Base-by-base conservation (phyloP, 2,888 invertebrate species). In the Aleiodes testaceus region DNA sequence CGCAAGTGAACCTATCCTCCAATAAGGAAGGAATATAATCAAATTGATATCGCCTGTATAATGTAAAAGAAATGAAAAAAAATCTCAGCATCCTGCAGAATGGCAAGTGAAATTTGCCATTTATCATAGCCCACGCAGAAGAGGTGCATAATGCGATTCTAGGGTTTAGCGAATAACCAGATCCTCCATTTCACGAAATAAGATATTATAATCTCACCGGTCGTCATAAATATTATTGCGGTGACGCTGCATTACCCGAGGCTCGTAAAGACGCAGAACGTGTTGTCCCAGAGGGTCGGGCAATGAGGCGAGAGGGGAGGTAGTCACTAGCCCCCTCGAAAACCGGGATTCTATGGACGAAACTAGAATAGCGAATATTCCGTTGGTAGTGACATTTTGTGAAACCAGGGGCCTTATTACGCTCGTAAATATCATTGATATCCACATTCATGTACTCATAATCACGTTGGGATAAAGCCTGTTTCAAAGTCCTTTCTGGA, bases 171-270 rank as follows among this genome's bases (percentile, higher is more conserved):
- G 59, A 74, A 82, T 75, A 83, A 81, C 81, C 82, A 81, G 83
- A 83, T 81, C 79, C 78, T 73, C 75, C 73, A 74, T 77, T 79
- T 36, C 36, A 78, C 81, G 81, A 79, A 83, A 82, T 81, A 83
- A 84, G 82, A 84, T 83, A 84, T 83, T 82, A 83, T 84, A 85
- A 84, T 84, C 84, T 82, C 79, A 79, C 79, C 78, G 77, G 36
- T 72, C 70, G 75, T 72, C 79, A 79, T 82, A 84, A 85, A 84
- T 84, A 85, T 83, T 78, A 78, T 79, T 78, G 79, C 82, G 79
- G 82, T 78, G 81, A 81, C 82, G 81, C 78, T 78, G 79, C 80
- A 81, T 81, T 83, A 79, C 79, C 78, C 79, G 79, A 9, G 74
- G 78, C 81, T 79, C 81, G 84, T 85, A 84, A 85, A 84, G 75